These are phyloP conservation scores for Thalassophryne amazonica DNA, from an alignment of 2,797 vertebrate genomes.

Conservation along the genomic window DNA sequence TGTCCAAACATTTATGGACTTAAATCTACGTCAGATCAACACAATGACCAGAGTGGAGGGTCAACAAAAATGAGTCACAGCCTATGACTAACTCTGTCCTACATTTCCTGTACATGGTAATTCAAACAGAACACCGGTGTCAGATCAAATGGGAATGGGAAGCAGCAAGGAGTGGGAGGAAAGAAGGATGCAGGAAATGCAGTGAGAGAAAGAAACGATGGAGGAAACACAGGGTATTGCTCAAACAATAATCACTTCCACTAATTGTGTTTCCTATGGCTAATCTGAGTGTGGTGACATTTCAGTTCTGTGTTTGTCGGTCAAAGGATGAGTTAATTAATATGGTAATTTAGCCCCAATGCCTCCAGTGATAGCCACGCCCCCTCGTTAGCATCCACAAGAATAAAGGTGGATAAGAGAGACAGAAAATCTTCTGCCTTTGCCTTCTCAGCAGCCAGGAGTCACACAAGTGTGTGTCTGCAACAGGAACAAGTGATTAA, in stretches of 20 bases:
- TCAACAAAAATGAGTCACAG: neutral
- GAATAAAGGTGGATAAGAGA: slow-evolving; percentile 46
- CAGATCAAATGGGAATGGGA: slow-evolving; percentile 20
- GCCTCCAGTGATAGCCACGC: slow-evolving; percentile 72
- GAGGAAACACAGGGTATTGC: slow-evolving; percentile 35
- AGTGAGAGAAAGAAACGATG: slow-evolving; percentile 20
- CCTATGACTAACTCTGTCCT: slow-evolving; percentile 21
- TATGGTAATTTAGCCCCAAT: slow-evolving; percentile 74
- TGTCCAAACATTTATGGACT: too few relatives aligned
- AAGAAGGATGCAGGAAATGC: slow-evolving; percentile 45
- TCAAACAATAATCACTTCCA: slow-evolving; percentile 70
- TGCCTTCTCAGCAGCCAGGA: slow-evolving; percentile 53
- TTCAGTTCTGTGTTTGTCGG: slow-evolving; percentile 73
- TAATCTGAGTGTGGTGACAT: slow-evolving; percentile 70
- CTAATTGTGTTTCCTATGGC: slow-evolving; percentile 76
- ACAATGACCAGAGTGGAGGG: neutral
- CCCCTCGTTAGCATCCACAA: slow-evolving; percentile 70
- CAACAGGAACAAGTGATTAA: slow-evolving; percentile 75
- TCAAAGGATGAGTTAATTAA: slow-evolving; percentile 79
- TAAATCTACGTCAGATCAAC: neutral
- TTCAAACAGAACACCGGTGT: slow-evolving; percentile 19
- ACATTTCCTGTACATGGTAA: slow-evolving; percentile 13
- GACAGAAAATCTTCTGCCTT: slow-evolving; percentile 17
- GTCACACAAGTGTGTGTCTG: slow-evolving; percentile 55
- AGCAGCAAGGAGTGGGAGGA: slow-evolving; percentile 36